These are phyloP conservation scores for Heterohyrax brucei DNA, from an alignment of 2,797 vertebrate species.

Conservation along the genomic window DNA sequence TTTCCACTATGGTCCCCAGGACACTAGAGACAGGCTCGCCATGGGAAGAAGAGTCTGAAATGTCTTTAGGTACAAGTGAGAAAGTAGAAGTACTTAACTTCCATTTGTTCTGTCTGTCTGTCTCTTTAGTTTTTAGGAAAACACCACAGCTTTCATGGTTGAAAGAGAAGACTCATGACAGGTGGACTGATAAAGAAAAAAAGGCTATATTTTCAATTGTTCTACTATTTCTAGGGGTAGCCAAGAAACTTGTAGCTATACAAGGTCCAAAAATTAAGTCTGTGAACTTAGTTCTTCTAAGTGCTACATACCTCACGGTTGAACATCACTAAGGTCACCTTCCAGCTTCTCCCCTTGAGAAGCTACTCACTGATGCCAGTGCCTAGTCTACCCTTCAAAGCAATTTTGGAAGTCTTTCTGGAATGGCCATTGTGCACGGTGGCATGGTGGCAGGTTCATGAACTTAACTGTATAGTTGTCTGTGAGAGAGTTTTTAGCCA, in stretches of 20 bases:
- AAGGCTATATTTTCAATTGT: not conserved
- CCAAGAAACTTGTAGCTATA: not conserved
- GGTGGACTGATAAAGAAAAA: not conserved
- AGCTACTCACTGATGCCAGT: too few relatives aligned
- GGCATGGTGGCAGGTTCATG: too few relatives aligned
- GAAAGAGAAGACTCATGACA: slow-evolving; percentile 17
- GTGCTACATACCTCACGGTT: too few relatives aligned
- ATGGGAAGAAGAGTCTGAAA: not conserved
- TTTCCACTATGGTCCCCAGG: not conserved
- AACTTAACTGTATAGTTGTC: too few relatives aligned
- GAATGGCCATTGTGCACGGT: too few relatives aligned
- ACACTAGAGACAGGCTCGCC: not conserved
- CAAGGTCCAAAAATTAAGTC: too few relatives aligned
- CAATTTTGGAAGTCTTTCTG: too few relatives aligned
- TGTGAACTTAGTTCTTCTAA: too few relatives aligned
- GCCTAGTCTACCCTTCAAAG: too few relatives aligned
- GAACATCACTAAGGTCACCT: too few relatives aligned
- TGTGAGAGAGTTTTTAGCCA: too few relatives aligned
- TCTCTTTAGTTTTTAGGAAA: not conserved
- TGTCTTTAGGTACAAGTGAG: slow-evolving; percentile 47
- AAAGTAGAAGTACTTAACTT: not conserved
- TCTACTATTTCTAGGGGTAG: not conserved
- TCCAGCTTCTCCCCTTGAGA: too few relatives aligned
- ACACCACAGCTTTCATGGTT: not conserved
- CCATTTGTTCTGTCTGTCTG: not conserved